Percentiles rank a stretch among this genome's conserved stretches.
These are phyloP conservation scores for Himalopsyche anomala DNA, from an alignment of 2,888 invertebrate species.

Conservation along the genomic window DNA sequence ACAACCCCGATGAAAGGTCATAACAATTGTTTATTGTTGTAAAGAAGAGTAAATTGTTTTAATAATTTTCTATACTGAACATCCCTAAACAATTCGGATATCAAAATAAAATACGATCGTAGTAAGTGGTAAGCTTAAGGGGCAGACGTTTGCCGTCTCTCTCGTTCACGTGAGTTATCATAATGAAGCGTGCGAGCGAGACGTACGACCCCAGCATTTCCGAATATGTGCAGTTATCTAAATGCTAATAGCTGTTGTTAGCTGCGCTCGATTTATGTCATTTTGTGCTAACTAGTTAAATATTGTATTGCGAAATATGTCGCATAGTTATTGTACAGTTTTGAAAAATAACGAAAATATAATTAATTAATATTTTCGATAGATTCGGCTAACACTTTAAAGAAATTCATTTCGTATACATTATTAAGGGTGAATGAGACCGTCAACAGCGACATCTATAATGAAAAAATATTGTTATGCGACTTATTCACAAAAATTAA, in stretches of 20 bases:
- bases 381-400: too few relatives aligned
- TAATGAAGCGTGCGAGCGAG: slow-evolving; percentile 17
- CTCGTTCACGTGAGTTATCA: not conserved
- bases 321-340: not conserved
- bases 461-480: too few relatives aligned
- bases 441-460: too few relatives aligned
- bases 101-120: slow-evolving; percentile 46
- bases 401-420: too few relatives aligned
- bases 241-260: slow-evolving; percentile 58
- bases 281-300: not conserved
- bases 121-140: slow-evolving; percentile 18
- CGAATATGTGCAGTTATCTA: slow-evolving; percentile 54
- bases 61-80: slow-evolving; percentile 5
- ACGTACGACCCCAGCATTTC: not conserved
- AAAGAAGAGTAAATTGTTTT: not conserved
- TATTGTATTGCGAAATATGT: not conserved
- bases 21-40: too few relatives aligned
- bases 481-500: too few relatives aligned
- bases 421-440: too few relatives aligned
- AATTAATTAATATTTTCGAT: too few relatives aligned
- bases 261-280: slow-evolving; percentile 44
- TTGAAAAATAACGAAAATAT: not conserved
- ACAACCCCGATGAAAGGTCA: too few relatives aligned
- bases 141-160: slow-evolving; percentile 10
- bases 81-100: slow-evolving; percentile 42